phyloP scores from a whole-genome alignment of 2,888 invertebrate species.

The Dasysyrphus tricinctus region DNA sequence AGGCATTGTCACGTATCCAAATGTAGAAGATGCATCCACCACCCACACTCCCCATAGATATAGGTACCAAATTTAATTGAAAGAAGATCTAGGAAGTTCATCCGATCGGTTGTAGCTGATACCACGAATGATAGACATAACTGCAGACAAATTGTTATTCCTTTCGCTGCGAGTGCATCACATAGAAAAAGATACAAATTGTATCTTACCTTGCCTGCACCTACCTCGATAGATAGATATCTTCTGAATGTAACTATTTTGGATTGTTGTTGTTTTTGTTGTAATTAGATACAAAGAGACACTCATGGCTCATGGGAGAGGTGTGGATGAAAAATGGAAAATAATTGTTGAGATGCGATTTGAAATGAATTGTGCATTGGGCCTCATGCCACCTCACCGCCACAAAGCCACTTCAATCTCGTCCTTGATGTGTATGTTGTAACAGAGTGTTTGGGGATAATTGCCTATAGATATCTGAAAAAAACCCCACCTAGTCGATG shows the following conservation, averaged over 20 bases:
- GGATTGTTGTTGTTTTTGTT: conserved; percentile 11
- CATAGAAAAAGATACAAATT: conserved; percentile 26
- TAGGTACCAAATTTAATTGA: conserved; percentile 70
- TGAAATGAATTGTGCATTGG: conserved; percentile 52
- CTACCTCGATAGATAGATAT: conserved; percentile 71
- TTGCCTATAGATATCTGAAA: conserved; percentile 56
- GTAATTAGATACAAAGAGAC: conserved; percentile 42
- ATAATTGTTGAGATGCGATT: conserved; percentile 73
- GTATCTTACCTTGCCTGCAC: conserved; percentile 65
- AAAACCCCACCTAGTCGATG: conserved; percentile 63
- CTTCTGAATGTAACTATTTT: conserved; percentile 49
- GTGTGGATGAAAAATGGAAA: conserved; percentile 75
- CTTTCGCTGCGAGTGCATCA: conserved; percentile 37
- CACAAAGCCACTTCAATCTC: conserved; percentile 9
- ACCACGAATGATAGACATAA: conserved; percentile 69
- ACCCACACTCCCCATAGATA: conserved; percentile 51
- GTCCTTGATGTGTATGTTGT: conserved; percentile 62
- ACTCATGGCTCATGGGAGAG: conserved; percentile 39
- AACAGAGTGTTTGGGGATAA: conserved; percentile 52
- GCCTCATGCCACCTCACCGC: neutral
- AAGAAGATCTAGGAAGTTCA: conserved; percentile 74
- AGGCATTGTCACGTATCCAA: conserved; percentile 60
- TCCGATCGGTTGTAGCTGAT: conserved; percentile 67
- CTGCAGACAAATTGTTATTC: conserved; percentile 72
- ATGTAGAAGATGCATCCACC: conserved; percentile 35